Evolutionary conservation across 2,797 vertebrate genomes (phyloP).

Genomic region (Remorina albescens): DNA sequence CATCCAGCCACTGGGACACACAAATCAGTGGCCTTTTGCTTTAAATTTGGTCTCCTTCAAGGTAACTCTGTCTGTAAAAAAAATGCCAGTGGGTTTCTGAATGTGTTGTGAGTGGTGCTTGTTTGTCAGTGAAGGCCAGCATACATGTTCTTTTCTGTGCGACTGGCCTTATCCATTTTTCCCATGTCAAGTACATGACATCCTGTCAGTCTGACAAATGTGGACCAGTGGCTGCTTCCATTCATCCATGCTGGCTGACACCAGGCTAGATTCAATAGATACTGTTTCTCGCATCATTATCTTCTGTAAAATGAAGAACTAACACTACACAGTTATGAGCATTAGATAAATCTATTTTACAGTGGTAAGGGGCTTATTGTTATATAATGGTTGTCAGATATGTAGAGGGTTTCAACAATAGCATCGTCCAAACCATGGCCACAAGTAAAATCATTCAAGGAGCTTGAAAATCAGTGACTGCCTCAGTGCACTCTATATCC

Average conservation of each 20-base stretch:
- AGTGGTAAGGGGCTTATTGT: too few relatives aligned
- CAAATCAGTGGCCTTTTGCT: constrained; percentile 3
- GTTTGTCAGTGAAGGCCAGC: constrained; percentile 22
- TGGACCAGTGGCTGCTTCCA: constrained; percentile 28
- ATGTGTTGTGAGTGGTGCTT: constrained; percentile 8
- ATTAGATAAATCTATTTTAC: not conserved
- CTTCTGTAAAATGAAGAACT: constrained; percentile 3
- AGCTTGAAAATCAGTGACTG: constrained; percentile 23
- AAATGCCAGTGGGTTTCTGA: constrained; percentile 2
- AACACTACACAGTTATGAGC: not conserved
- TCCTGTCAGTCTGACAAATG: constrained; percentile 67
- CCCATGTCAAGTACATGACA: constrained; percentile 56
- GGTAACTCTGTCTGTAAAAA: constrained; percentile 14
- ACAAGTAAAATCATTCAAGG: constrained; percentile 1
- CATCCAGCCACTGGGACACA: constrained; percentile 27
- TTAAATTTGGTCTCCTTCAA: constrained; percentile 31
- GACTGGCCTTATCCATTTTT: constrained; percentile 22
- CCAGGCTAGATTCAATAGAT: constrained; percentile 20
- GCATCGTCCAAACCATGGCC: not conserved
- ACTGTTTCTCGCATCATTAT: constrained; percentile 1
- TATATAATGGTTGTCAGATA: too few relatives aligned
- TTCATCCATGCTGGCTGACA: constrained; percentile 40
- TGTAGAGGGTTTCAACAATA: too few relatives aligned
- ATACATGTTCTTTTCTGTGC: constrained; percentile 26
- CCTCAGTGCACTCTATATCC: constrained; percentile 29